phyloP scores from a whole-genome alignment of 2,888 invertebrate genomes.

The Hybos culiciformis region DNA sequence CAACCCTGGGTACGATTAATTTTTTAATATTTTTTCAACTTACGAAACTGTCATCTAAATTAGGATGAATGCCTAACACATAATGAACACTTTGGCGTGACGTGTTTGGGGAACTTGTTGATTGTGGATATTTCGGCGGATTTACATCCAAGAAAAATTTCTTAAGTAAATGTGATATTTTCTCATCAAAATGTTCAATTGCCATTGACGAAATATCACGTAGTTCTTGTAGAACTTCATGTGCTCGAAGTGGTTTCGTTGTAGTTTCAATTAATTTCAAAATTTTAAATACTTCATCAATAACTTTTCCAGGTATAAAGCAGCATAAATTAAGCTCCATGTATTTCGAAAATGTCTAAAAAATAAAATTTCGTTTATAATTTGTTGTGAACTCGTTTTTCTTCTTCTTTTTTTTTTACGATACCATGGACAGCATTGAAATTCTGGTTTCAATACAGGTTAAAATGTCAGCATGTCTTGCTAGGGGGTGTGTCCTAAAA shows the following conservation, averaged over 20 bases:
- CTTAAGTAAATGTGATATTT: constrained; percentile 41
- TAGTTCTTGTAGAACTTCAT: constrained; percentile 75
- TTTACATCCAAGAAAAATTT: constrained; percentile 18
- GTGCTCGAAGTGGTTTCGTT: constrained; percentile 54
- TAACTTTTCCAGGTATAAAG: constrained; percentile 86
- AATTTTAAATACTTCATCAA: constrained; percentile 75
- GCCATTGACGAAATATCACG: constrained; percentile 80
- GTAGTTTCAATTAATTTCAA: constrained; percentile 53
- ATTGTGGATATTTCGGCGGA: constrained; percentile 4
- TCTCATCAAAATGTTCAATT: constrained; percentile 90
- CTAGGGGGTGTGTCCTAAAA: constrained; percentile 60
- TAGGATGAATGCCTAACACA: background rate
- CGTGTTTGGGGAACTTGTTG: constrained; percentile 6
- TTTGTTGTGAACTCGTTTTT: too few relatives aligned
- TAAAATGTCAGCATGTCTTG: constrained; percentile 80
- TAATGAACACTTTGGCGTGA: background rate
- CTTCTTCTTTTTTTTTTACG: constrained; percentile 47
- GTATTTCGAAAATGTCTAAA: constrained; percentile 34
- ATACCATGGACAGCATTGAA: constrained; percentile 87
- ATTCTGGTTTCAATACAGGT: constrained; percentile 82
- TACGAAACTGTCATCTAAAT: background rate
- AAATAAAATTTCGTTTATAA: background rate
- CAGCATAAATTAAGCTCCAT: constrained; percentile 74
- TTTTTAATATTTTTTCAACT: too few relatives aligned
- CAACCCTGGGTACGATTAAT: too few relatives aligned